Percentiles rank a stretch among this genome's conserved stretches.
Evolutionary conservation across 2,113 vertebrate species (phyloP).

Genomic region (Myotis brandtii): DNA sequence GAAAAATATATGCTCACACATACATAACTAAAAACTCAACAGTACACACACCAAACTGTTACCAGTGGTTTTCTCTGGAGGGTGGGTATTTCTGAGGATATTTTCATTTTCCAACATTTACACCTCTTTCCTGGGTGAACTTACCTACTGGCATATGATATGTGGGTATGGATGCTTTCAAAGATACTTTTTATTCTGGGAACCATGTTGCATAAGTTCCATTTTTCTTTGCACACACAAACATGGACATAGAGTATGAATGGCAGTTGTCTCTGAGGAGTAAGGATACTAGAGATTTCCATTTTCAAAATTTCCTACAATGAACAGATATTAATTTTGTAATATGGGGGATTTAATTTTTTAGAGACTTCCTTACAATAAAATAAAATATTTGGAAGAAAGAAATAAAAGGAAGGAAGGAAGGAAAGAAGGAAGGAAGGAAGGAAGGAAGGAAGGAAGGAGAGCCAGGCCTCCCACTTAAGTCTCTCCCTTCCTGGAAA

Average conservation of each 20-base stretch:
- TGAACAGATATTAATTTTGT: neutral
- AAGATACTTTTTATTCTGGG: neutral
- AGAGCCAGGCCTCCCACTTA: neutral
- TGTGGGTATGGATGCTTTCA: neutral
- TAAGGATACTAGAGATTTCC: neutral
- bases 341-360: neutral
- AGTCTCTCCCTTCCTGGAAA: neutral
- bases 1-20: neutral
- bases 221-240: neutral
- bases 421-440: neutral
- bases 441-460: neutral
- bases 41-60: neutral
- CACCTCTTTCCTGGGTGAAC: neutral
- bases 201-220: neutral
- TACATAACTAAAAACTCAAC: neutral
- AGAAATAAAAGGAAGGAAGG: neutral
- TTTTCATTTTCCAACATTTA: neutral
- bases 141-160: neutral
- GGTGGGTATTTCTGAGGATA: neutral
- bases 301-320: neutral
- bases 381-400: neutral
- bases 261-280: neutral
- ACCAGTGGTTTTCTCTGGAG: neutral
- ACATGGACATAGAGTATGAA: neutral
- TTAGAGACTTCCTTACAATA: neutral